Base-by-base conservation (phyloP, 2,113 vertebrate species). In the Eulacestoma nigropectus region DNA sequence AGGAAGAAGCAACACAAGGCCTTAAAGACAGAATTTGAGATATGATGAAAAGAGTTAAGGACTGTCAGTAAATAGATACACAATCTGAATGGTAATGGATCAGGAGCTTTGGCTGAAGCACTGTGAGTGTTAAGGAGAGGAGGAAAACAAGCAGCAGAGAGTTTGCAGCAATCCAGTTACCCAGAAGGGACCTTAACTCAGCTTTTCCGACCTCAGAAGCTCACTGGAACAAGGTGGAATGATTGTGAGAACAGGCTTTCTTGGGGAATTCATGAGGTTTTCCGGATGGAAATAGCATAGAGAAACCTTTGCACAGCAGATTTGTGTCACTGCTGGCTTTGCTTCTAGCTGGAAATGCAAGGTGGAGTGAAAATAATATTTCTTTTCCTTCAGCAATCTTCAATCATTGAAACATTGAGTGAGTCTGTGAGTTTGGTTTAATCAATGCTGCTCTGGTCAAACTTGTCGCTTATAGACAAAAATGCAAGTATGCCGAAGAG, bases 361-460 rank as follows among this genome's bases (percentile, higher is more conserved):
- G 29, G 8, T 0, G 0, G 74, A 79, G 35, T 26, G 80, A 91
- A 90, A 95, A 84, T 35, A 89, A 93, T 74, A 72, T 74, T 93
- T 89, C 1, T 80, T 90, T 88, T 84, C 68, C 77, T 89, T 44
- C 44, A 84, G 89, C 63, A 75, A 26, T 55, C 52, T 32, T 92
- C n/a, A 72, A 5, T 81, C 41, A 73, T 17, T 95, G 80, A 84
- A 92, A 81, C 92, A 95, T 65, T 75, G 93, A 93, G 76, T 90
- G 75, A 80, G 19, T 65, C 68, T 86, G 35, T 95, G 76, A 84
- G 76, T 56, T 92, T 78, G 73, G 37, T 90, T 95, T 64, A 90
- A 93, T 95, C 95, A 84, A 92, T 97, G 39, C 29, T 47, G 39
- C 50, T 92, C 33, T 63, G 72, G 83, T 86, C 86, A 90, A 93